A percentile compares a stretch with the other conserved stretches of the same genome.
Conservation (phyloP, 2,888 invertebrate genomes). For the Cheilosia impressa region DNA sequence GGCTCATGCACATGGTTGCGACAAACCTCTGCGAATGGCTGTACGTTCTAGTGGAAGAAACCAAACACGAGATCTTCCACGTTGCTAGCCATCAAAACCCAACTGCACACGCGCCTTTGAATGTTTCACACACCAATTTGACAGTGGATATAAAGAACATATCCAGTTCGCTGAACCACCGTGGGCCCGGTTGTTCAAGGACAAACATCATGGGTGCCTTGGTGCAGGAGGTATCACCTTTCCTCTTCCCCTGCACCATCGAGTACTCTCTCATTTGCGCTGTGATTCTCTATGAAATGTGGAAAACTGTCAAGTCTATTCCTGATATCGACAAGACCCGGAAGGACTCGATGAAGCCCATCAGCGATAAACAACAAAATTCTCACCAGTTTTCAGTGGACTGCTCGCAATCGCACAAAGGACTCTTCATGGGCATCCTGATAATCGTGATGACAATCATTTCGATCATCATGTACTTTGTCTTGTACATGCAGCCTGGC, state of each 20-base stretch:
- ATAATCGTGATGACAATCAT: constrained; percentile 93
- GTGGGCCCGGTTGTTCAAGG: constrained; percentile 86
- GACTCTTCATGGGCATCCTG: constrained; percentile 90
- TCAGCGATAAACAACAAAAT: constrained; percentile 79
- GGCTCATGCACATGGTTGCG: constrained; percentile 95
- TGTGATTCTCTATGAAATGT: constrained; percentile 94
- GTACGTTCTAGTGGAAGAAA: constrained; percentile 93
- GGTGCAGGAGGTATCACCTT: constrained; percentile 89
- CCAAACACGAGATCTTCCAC: constrained; percentile 93
- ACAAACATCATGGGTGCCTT: constrained; percentile 89
- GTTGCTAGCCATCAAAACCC: constrained; percentile 84
- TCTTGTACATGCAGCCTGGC: constrained; percentile 87
- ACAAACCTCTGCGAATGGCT: constrained; percentile 97
- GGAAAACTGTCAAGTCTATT: constrained; percentile 91
- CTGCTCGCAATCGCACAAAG: constrained; percentile 92
- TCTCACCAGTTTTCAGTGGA: constrained; percentile 91
- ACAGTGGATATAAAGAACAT: constrained; percentile 60
- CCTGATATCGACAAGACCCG: constrained; percentile 84
- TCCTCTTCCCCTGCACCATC: constrained; percentile 94
- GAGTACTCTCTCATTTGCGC: constrained; percentile 96
- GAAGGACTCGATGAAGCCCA: constrained; percentile 81
- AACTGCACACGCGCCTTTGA: constrained; percentile 28
- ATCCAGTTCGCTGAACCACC: constrained; percentile 20
- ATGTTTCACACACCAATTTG: constrained; percentile 76
- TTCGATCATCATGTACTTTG: constrained; percentile 95